phyloP scores from a whole-genome alignment of 2,797 vertebrate species.

The Tenualosa thibaudeaui region DNA sequence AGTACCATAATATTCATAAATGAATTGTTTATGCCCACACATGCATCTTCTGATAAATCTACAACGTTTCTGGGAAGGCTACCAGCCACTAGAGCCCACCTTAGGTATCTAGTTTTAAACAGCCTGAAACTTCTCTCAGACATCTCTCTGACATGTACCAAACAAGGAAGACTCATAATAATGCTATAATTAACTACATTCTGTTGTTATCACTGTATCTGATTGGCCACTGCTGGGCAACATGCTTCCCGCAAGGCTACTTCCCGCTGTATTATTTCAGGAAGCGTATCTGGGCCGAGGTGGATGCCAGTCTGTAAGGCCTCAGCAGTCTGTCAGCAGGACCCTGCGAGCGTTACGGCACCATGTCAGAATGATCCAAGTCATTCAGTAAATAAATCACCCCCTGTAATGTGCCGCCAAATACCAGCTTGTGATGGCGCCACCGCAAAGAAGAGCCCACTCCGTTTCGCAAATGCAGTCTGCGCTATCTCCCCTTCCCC shows the following conservation, averaged over 20 bases:
- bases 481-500: slow-evolving; percentile 26
- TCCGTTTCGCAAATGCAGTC: slow-evolving; percentile 34
- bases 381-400: slow-evolving; percentile 19
- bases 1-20: no score
- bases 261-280: slow-evolving; percentile 9
- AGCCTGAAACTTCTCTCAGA: not conserved
- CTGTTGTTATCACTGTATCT: not conserved
- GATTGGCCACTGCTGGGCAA: not conserved
- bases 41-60: no score
- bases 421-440: slow-evolving; percentile 23
- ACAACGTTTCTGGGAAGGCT: not conserved
- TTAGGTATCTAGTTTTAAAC: not conserved
- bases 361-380: slow-evolving; percentile 21
- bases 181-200: slow-evolving; percentile 4
- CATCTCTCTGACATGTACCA: not conserved
- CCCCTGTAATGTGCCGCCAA: slow-evolving; percentile 4
- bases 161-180: not conserved
- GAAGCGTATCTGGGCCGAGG: not conserved
- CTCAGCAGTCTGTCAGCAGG: not conserved
- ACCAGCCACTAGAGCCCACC: not conserved
- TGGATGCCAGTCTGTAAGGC: not conserved
- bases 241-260: slow-evolving; percentile 15
- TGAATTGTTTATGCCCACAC: no score
- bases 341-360: not conserved
- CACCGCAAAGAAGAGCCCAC: slow-evolving; percentile 31